These are phyloP conservation scores for Callopanchax toddi DNA, from an alignment of 2,113 vertebrate species.

Conservation along the genomic window DNA sequence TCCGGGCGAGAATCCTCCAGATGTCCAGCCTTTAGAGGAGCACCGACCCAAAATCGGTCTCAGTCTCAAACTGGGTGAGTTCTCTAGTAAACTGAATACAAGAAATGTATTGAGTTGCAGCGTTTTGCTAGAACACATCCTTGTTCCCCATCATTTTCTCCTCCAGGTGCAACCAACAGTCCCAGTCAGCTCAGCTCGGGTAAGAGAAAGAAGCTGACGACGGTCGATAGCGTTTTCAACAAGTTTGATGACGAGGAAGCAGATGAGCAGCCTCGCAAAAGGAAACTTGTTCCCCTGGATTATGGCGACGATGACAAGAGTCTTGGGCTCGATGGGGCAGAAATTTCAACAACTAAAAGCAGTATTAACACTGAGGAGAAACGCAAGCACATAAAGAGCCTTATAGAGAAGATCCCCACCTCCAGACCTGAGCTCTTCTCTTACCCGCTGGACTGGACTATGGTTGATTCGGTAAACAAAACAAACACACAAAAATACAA, in stretches of 20 bases:
- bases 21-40: conserved; percentile 90
- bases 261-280: conserved; percentile 93
- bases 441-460: conserved; percentile 97
- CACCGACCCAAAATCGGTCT: conserved; percentile 95
- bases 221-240: conserved; percentile 96
- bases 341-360: conserved; percentile 82
- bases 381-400: conserved; percentile 97
- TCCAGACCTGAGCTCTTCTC: conserved; percentile 97
- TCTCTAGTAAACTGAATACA: too few species aligned
- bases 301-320: conserved; percentile 97
- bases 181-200: conserved; percentile 90
- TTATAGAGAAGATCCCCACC: conserved; percentile 98
- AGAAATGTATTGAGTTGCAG: too few species aligned
- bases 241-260: conserved; percentile 98
- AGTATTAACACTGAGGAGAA: conserved; percentile 95
- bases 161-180: conserved; percentile 89
- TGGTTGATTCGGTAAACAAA: conserved; percentile 93
- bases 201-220: conserved; percentile 93
- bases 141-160: background rate
- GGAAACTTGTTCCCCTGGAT: conserved; percentile 96
- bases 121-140: background rate
- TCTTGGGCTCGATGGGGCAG: conserved; percentile 71
- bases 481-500: background rate
- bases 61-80: conserved; percentile 92
- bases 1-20: conserved; percentile 95